A percentile compares a stretch with the other conserved stretches of the same genome.
Evolutionary conservation across 2,797 vertebrate genomes (phyloP).

Genomic region (Anguilla obscura): DNA sequence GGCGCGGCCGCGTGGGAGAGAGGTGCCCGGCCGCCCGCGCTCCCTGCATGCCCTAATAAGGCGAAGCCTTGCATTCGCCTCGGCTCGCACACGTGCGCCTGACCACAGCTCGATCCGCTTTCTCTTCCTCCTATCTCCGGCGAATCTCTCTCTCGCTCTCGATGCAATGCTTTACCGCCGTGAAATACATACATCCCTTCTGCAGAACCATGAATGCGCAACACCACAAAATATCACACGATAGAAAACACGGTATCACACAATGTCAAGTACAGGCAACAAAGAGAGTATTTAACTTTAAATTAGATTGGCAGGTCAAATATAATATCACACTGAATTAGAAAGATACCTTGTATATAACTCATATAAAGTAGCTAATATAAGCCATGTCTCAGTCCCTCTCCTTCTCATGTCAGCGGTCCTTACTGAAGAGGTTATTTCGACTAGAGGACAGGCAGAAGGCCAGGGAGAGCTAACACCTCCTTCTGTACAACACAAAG

Average conservation of each 20-base stretch:
- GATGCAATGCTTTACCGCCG: neutral
- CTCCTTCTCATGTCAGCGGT: neutral
- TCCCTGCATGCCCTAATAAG: constrained; percentile 34
- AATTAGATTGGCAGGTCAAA: neutral
- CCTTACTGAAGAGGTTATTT: neutral
- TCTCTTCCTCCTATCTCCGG: constrained; percentile 22
- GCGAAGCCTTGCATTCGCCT: constrained; percentile 12
- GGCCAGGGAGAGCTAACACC: neutral
- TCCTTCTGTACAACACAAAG: neutral
- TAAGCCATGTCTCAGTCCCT: neutral
- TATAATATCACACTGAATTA: neutral
- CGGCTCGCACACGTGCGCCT: neutral
- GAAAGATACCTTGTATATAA: neutral
- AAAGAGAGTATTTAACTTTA: neutral
- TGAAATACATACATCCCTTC: neutral
- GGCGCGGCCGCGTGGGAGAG: neutral
- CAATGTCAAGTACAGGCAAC: neutral
- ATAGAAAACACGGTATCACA: neutral
- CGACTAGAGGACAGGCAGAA: neutral
- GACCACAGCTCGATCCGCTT: constrained; percentile 26
- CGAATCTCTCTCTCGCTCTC: neutral
- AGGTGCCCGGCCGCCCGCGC: neutral
- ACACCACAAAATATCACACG: neutral
- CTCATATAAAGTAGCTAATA: too few relatives aligned
- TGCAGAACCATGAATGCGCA: neutral